Percentiles rank a stretch among this genome's conserved stretches.
Conservation (phyloP, 2,113 vertebrate genomes). For the Varanus salvator region DNA sequence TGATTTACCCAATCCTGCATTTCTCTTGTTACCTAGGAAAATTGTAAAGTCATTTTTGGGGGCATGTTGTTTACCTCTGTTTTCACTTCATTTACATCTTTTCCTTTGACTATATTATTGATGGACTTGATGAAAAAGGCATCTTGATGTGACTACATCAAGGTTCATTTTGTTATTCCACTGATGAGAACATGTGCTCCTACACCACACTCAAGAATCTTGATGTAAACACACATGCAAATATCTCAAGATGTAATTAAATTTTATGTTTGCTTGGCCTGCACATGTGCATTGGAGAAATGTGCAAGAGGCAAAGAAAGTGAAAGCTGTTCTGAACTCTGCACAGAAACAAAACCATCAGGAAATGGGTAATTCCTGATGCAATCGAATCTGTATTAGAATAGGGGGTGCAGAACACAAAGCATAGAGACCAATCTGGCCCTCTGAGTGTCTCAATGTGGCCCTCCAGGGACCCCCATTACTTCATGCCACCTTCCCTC, state of each 20-base stretch:
- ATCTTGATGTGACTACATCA: background rate
- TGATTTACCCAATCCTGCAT: background rate
- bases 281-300: background rate
- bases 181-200: no score
- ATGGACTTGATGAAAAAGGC: background rate
- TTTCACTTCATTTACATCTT: background rate
- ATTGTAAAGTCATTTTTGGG: background rate
- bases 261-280: background rate
- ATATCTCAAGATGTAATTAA: background rate
- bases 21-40: background rate
- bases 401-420: no score
- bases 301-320: background rate
- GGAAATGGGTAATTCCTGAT: background rate
- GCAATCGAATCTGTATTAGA: background rate
- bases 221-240: background rate
- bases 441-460: no score
- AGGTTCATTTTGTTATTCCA: no score
- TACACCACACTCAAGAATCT: background rate
- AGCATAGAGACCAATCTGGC: no score
- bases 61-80: background rate
- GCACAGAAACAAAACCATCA: background rate
- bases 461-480: no score
- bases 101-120: background rate
- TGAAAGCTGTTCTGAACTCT: background rate
- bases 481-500: no score